These are phyloP conservation scores for Thermophis baileyi DNA, from an alignment of 2,113 vertebrate species.

Conservation along the genomic window DNA sequence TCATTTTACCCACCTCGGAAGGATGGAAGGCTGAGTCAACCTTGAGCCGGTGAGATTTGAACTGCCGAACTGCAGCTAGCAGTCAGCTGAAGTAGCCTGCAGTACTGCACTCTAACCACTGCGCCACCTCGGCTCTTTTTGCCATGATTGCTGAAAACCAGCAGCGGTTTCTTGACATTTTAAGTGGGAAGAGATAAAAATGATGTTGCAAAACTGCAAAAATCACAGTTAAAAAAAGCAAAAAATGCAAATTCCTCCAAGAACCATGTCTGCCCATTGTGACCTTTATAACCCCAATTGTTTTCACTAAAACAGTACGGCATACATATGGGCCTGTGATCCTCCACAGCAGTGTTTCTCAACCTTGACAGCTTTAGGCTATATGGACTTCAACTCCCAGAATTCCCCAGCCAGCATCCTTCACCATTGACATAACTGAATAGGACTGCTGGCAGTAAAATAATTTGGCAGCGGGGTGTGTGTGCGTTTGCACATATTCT, in stretches of 20 bases:
- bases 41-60: too few species aligned
- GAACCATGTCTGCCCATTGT: not conserved
- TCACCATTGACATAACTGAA: not conserved
- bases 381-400: not conserved
- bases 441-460: not conserved
- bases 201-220: not conserved
- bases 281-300: not conserved
- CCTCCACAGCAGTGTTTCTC: not conserved
- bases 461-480: not conserved
- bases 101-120: too few species aligned
- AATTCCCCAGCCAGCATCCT: not conserved
- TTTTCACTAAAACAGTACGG: not conserved
- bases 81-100: too few species aligned
- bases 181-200: not conserved
- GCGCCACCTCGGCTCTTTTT: too few species aligned
- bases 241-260: not conserved
- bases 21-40: too few species aligned
- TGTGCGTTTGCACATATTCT: not conserved
- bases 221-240: not conserved
- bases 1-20: too few species aligned
- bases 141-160: not conserved
- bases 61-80: too few species aligned
- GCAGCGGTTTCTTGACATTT: not conserved
- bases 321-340: not conserved
- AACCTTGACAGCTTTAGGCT: not conserved